Evolutionary conservation across 2,888 invertebrate genomes (phyloP), one percentile per base, ranked within the genome.

Genomic region (Pocota personata): DNA sequence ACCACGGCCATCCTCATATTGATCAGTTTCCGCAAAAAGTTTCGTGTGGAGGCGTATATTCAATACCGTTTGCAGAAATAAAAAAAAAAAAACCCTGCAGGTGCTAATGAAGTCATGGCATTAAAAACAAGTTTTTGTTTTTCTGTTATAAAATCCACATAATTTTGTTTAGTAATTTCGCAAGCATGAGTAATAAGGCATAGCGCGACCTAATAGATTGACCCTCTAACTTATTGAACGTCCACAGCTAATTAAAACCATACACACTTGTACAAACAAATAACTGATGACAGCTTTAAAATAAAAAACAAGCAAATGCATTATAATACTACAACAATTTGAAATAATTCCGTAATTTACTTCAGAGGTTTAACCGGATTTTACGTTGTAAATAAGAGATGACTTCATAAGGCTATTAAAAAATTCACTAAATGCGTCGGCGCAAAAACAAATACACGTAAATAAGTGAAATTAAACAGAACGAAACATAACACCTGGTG

Each of bases 321-420:
- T 21, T 32, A 8, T 19, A 3, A 12, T 24, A 12, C 10, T 46
- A 27, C 32, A 48, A 48, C 21, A 66, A 14, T 50, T 35, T 1
- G 50, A 21, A 50, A 1, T 48, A 12, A 40, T 27, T 67, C 14
- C 37, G 40, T 52, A 3, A 27, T 12, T 50, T n/a, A 50, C 14
- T 14, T 30, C 14, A 52, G 27, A 52, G n/a, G 40, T 10, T 35
- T 35, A 52, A 52, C 50, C 14, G 8, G 52, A 46, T 24, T n/a
- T 10, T 24, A n/a, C 5, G 2, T 16, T 7, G 32, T 46, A 16
- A 6, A 14, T 10, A 21, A 21, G 3, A 19, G 30, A 58, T 71
- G 58, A 71, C 32, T 71, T 71, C 24, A 46, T 58, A 7, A n/a
- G 37, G 43, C 14, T 30, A n/a, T n/a, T 55, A 43, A 69, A 19